Evolutionary conservation across 2,888 invertebrate genomes (phyloP).

Genomic region (Camptogramma bilineatum): DNA sequence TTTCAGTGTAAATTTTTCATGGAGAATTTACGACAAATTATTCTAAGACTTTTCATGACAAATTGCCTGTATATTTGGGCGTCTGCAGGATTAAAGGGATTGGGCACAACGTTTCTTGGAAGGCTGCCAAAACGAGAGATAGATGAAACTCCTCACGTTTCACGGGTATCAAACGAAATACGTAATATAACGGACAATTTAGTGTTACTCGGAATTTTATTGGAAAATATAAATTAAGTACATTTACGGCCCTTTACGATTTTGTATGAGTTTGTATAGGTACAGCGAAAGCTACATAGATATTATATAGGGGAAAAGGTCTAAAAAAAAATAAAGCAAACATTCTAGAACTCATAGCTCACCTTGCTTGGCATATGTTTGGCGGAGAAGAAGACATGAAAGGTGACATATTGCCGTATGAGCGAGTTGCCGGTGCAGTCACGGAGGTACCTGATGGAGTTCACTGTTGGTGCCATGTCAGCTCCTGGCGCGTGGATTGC

Average conservation of each 20-base stretch:
- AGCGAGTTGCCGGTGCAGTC: constrained; percentile 90
- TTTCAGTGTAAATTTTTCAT: not conserved
- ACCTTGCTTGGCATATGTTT: constrained; percentile 91
- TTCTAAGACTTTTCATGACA: constrained; percentile 15
- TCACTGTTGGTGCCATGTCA: constrained; percentile 91
- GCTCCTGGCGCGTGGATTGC: constrained; percentile 95
- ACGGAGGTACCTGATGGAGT: constrained; percentile 92
- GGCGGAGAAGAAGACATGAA: constrained; percentile 95
- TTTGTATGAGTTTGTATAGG: too few species aligned
- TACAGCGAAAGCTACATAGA: too few species aligned
- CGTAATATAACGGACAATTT: constrained; percentile 8
- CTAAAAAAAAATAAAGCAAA: not conserved
- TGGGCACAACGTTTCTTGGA: constrained; percentile 19
- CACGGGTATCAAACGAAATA: constrained; percentile 10
- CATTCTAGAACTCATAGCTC: constrained; percentile 39
- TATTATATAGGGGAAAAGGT: too few species aligned
- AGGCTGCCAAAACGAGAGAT: constrained; percentile 22
- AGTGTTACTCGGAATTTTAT: not conserved
- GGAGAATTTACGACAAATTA: not conserved
- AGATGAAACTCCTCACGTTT: constrained; percentile 22
- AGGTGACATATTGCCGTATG: constrained; percentile 92
- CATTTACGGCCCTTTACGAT: too few species aligned
- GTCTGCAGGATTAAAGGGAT: constrained; percentile 29
- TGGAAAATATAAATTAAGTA: not conserved
- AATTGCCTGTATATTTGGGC: constrained; percentile 15